These are phyloP conservation scores for Plumapathes pennacea DNA, from an alignment of 92 coral and sea anemone species.

Conservation along the genomic window DNA sequence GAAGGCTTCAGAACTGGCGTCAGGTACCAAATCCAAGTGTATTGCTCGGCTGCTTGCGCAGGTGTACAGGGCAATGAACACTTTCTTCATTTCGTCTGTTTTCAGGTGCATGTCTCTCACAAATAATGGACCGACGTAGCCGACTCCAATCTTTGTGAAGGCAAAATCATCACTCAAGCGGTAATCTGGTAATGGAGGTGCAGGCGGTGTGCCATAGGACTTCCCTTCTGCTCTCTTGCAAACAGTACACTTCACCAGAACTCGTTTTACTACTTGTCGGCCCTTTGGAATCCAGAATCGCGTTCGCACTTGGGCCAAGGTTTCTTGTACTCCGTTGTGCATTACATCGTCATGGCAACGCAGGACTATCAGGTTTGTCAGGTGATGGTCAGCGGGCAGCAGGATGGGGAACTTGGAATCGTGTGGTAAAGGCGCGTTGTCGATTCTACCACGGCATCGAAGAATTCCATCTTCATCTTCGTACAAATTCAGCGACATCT, in stretches of 20 bases:
- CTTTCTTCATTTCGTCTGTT: conserved; percentile 38
- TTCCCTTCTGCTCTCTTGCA: conserved; percentile 31
- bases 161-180: conserved; percentile 19
- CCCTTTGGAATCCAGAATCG: conserved; percentile 18
- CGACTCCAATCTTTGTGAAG: conserved; percentile 41
- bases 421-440: conserved; percentile 35
- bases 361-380: conserved; percentile 15
- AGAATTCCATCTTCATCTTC: conserved; percentile 31
- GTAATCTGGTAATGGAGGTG: conserved; percentile 28
- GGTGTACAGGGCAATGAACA: conserved; percentile 25
- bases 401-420: conserved; percentile 32
- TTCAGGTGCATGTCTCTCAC: too few species aligned
- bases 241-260: conserved; percentile 1
- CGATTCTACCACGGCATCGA: conserved; percentile 35
- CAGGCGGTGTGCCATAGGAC: conserved; percentile 12
- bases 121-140: conserved; percentile 38
- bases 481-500: conserved; percentile 21
- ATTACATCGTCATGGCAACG: conserved; percentile 14
- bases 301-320: conserved; percentile 23
- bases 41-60: conserved; percentile 24
- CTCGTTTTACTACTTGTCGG: conserved; percentile 26
- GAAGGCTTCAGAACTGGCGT: conserved; percentile 19
- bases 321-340: conserved; percentile 19
- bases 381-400: conserved; percentile 15
- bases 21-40: conserved; percentile 21